Percentiles rank a stretch among this genome's conserved stretches.
Evolutionary conservation across 2,113 vertebrate species (phyloP).

Genomic region (Phylloscopus trochilus): DNA sequence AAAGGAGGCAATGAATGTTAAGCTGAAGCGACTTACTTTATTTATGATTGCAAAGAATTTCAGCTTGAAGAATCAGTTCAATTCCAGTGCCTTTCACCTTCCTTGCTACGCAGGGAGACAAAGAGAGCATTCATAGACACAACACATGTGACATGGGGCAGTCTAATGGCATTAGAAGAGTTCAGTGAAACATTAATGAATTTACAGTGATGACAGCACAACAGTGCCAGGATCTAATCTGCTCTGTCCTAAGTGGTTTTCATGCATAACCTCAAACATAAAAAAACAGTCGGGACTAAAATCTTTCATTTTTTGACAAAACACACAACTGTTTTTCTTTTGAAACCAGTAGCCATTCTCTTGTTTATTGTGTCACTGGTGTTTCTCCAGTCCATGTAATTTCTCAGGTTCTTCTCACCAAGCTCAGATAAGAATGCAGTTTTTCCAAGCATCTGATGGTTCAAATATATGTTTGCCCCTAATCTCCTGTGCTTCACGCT

Average conservation of each 20-base stretch:
- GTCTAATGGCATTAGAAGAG: slow-evolving; percentile 32
- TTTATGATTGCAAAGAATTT: slow-evolving; percentile 27
- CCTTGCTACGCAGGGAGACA: neutral
- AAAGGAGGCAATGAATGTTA: neutral
- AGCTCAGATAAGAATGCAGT: neutral
- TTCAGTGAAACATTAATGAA: slow-evolving; percentile 49
- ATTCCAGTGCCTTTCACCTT: slow-evolving; percentile 21
- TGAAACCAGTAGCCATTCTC: neutral
- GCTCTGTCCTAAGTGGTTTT: neutral
- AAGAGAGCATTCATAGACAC: slow-evolving; percentile 47
- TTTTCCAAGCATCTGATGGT: neutral
- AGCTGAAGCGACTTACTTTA: neutral
- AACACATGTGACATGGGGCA: slow-evolving; percentile 20
- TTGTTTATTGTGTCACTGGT: neutral
- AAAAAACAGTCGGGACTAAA: neutral
- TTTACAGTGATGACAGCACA: slow-evolving; percentile 24
- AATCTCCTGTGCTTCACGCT: neutral
- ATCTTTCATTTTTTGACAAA: neutral
- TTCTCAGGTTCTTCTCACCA: neutral
- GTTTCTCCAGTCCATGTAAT: neutral
- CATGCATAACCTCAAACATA: neutral
- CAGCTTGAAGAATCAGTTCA: slow-evolving; percentile 28
- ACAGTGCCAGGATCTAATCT: neutral
- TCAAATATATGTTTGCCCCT: neutral
- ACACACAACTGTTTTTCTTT: neutral